Conservation (phyloP, 2,888 invertebrate species). For the Drosophila falleni region DNA sequence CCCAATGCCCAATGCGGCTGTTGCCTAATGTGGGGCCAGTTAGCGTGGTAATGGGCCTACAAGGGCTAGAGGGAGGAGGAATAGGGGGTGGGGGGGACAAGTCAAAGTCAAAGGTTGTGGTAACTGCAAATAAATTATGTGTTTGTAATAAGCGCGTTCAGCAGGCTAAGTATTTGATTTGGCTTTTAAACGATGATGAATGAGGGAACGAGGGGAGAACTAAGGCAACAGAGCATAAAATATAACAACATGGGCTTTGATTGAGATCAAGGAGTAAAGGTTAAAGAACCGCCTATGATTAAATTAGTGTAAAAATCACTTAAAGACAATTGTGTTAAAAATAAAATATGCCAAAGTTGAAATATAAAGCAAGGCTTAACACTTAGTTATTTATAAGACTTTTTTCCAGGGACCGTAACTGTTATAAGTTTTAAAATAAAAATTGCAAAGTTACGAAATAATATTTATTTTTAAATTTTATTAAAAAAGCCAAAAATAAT, state of each 20-base stretch:
- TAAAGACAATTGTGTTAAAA: slow-evolving; percentile 14
- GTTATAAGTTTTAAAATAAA: too few species aligned
- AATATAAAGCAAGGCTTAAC: not conserved
- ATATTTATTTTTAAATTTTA: too few species aligned
- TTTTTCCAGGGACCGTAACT: too few species aligned
- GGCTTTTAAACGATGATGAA: slow-evolving; percentile 42
- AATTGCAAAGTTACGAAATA: too few species aligned
- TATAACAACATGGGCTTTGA: not conserved
- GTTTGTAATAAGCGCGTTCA: slow-evolving; percentile 55
- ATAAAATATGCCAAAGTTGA: not conserved
- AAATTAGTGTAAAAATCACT: slow-evolving; percentile 33
- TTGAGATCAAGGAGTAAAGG: slow-evolving; percentile 30
- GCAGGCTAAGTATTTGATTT: slow-evolving; percentile 45
- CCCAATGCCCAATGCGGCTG: slow-evolving; percentile 39
- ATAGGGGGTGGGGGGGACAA: not conserved
- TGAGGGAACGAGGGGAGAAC: not conserved
- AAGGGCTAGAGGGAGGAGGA: not conserved
- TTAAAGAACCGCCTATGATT: slow-evolving; percentile 29
- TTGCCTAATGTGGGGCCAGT: slow-evolving; percentile 19
- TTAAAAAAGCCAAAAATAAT: too few species aligned
- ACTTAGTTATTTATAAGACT: not conserved
- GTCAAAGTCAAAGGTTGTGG: slow-evolving; percentile 4
- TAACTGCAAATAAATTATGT: slow-evolving; percentile 63
- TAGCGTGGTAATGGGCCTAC: not conserved
- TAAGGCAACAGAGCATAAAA: slow-evolving; percentile 21